Evolutionary conservation across 2,797 vertebrate species (phyloP).

Genomic region (Eleutherodactylus coqui): DNA sequence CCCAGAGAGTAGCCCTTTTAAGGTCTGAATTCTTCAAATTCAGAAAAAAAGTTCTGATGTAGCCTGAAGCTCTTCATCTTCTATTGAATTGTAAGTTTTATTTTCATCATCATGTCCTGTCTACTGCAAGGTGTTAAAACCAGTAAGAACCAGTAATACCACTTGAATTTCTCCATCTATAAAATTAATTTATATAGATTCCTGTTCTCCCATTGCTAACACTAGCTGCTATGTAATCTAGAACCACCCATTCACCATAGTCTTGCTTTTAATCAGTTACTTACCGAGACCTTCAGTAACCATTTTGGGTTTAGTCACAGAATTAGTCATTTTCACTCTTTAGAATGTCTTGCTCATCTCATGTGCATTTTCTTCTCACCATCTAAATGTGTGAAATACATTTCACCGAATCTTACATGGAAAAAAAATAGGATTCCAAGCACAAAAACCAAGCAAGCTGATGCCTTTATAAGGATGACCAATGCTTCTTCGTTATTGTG

Average conservation of each 20-base stretch:
- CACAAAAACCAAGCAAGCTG: background rate
- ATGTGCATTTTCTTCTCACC: background rate
- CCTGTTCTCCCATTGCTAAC: background rate
- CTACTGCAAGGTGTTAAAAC: background rate
- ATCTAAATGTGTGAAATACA: background rate
- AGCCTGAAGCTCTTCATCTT: background rate
- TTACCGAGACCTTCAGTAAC: background rate
- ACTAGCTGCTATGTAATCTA: background rate
- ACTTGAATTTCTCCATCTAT: background rate
- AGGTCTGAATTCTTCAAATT: background rate
- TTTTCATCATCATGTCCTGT: background rate
- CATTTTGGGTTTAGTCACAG: background rate
- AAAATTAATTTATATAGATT: no score
- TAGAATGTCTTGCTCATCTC: background rate
- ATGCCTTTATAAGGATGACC: background rate
- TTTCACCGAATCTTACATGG: background rate
- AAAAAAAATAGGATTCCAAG: background rate
- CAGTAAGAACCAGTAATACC: background rate
- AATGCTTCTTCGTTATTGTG: background rate
- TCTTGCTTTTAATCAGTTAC: background rate
- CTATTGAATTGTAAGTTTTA: background rate
- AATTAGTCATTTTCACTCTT: constrained; percentile 1
- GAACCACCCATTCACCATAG: background rate
- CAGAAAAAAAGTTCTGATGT: background rate
- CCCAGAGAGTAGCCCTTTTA: background rate